Percentiles rank a stretch among this genome's conserved stretches.
phyloP scores from a whole-genome alignment of 2,797 vertebrate species.

The Fringilla coelebs region DNA sequence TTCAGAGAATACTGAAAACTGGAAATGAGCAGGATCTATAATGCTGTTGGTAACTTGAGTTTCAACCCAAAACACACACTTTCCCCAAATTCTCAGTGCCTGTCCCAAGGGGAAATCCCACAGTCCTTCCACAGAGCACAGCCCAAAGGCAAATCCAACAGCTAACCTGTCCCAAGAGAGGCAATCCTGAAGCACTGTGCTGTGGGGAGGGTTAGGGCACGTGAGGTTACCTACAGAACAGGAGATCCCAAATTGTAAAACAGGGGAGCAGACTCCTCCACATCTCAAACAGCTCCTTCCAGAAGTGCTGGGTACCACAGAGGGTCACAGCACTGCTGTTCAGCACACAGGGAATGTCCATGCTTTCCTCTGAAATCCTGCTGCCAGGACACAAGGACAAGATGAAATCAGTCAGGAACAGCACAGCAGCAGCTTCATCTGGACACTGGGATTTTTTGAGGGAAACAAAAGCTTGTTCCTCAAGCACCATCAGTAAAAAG shows the following conservation, averaged over 20 bases:
- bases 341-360: not conserved
- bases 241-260: not conserved
- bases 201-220: not conserved
- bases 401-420: not conserved
- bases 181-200: not conserved
- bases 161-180: not conserved
- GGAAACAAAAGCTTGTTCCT: not conserved
- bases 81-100: not conserved
- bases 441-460: not conserved
- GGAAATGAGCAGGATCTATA: not conserved
- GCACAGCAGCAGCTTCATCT: not conserved
- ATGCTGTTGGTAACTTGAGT: not conserved
- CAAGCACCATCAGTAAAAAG: not conserved
- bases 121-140: not conserved
- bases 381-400: not conserved
- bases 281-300: fast-evolving
- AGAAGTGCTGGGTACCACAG: not conserved
- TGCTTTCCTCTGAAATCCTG: not conserved
- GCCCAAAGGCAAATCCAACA: not conserved
- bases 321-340: not conserved
- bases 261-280: not conserved
- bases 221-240: fast-evolving
- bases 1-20: not conserved
- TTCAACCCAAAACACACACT: not conserved
- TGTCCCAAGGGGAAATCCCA: not conserved